Conservation (phyloP, 2,797 vertebrate species). For the Neomorphus geoffroyi region DNA sequence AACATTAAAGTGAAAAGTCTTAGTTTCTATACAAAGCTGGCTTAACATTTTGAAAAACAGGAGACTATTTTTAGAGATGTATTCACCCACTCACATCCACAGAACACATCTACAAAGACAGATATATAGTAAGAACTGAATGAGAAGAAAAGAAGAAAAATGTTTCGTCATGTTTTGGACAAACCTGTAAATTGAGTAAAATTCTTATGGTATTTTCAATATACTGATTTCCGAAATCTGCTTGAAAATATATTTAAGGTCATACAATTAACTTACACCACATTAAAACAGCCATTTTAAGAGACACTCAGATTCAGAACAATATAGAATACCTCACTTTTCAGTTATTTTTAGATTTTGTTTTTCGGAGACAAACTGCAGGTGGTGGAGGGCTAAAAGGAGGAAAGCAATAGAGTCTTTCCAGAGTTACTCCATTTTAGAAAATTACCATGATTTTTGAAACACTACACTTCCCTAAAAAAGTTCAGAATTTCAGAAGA, state of each 20-base stretch:
- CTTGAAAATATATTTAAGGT: not conserved
- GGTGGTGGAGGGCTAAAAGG: no score
- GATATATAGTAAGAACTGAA: not conserved
- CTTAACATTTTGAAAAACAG: not conserved
- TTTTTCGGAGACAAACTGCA: constrained; percentile 38
- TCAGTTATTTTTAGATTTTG: not conserved
- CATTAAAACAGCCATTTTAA: not conserved
- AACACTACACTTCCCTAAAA: constrained; percentile 60
- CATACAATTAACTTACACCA: not conserved
- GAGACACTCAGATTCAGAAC: not conserved
- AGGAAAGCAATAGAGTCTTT: not conserved
- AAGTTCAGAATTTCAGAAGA: constrained; percentile 53
- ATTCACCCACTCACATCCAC: not conserved
- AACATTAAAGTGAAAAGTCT: not conserved
- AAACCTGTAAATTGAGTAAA: not conserved
- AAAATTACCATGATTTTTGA: constrained; percentile 32
- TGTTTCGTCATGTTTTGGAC: not conserved
- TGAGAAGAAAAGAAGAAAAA: not conserved
- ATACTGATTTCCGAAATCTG: not conserved
- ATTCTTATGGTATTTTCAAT: not conserved
- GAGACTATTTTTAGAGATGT: not conserved
- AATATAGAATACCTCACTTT: not conserved
- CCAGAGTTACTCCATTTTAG: constrained; percentile 64
- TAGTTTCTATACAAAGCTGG: not conserved
- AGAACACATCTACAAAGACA: not conserved